These are phyloP conservation scores for Noturus placidus DNA, from an alignment of 2,113 vertebrate species.

Conservation along the genomic window DNA sequence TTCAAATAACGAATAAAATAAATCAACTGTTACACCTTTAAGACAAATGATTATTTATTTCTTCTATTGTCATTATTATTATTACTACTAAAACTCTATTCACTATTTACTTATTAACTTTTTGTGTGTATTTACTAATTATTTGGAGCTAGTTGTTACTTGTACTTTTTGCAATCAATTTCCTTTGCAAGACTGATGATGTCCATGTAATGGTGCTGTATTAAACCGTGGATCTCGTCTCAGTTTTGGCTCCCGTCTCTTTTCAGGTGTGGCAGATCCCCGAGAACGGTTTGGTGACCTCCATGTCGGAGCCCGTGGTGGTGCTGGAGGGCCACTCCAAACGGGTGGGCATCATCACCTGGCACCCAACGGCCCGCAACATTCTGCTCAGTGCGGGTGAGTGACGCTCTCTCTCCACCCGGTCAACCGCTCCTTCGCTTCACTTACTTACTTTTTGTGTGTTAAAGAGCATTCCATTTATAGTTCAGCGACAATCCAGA, in stretches of 20 bases:
- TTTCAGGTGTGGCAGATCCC: constrained; percentile 95
- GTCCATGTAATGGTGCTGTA: background rate
- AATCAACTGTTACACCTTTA: background rate
- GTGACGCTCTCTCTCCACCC: background rate
- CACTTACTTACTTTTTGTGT: background rate
- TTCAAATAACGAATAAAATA: background rate
- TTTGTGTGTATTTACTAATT: background rate
- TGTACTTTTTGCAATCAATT: background rate
- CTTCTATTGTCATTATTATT: background rate
- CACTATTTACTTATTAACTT: background rate
- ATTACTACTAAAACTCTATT: too few relatives aligned
- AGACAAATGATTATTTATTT: background rate
- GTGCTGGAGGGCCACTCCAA: constrained; percentile 93
- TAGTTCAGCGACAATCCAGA: background rate
- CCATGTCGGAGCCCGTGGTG: constrained; percentile 88
- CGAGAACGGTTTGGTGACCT: constrained; percentile 88
- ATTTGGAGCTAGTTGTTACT: background rate
- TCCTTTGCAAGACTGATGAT: background rate
- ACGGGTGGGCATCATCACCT: constrained; percentile 91
- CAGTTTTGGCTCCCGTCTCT: background rate
- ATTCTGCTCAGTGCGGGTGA: constrained; percentile 93
- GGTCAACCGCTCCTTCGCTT: background rate
- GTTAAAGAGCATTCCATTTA: background rate
- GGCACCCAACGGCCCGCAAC: constrained; percentile 94
- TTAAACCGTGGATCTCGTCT: background rate